phyloP scores from a whole-genome alignment of 2,888 invertebrate species.

The Gisinianus flammeolus region DNA sequence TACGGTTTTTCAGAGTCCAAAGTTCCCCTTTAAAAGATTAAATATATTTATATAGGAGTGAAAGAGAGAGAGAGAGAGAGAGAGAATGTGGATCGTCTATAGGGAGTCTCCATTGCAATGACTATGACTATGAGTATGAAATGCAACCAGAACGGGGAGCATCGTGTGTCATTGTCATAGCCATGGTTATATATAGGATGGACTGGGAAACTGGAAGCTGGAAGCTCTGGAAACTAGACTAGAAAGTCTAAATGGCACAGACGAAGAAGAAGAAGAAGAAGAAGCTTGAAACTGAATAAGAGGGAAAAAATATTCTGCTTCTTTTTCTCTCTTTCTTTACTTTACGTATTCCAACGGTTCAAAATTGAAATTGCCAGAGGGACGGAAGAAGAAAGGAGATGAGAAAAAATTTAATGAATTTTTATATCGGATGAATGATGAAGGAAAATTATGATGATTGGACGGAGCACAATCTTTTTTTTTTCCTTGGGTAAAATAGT shows the following conservation, averaged over 20 bases:
- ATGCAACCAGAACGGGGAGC: neutral
- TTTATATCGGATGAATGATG: constrained; percentile 52
- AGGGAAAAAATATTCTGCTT: neutral
- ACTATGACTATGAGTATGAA: neutral
- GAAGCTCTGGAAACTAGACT: neutral
- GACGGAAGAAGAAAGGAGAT: constrained; percentile 25
- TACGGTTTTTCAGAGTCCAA: constrained; percentile 17
- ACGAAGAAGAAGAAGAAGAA: constrained; percentile 8
- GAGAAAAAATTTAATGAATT: constrained; percentile 51
- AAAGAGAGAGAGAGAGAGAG: neutral
- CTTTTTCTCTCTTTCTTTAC: constrained; percentile 22
- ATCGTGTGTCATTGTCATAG: constrained; percentile 41
- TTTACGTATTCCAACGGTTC: constrained; percentile 27
- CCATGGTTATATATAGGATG: neutral
- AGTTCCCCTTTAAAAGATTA: constrained; percentile 36
- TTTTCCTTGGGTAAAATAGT: neutral
- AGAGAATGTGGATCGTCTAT: constrained; percentile 4
- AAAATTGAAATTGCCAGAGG: constrained; percentile 45
- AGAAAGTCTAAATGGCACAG: constrained; percentile 34
- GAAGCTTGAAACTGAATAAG: no score
- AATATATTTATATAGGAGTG: constrained; percentile 35
- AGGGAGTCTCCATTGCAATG: neutral
- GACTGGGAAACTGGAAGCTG: neutral
- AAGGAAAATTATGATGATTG: constrained; percentile 50
- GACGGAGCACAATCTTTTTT: constrained; percentile 40